A percentile compares a stretch with the other conserved stretches of the same genome.
Evolutionary conservation across 2,888 invertebrate species (phyloP).

Genomic region (Drosophila ustulata): DNA sequence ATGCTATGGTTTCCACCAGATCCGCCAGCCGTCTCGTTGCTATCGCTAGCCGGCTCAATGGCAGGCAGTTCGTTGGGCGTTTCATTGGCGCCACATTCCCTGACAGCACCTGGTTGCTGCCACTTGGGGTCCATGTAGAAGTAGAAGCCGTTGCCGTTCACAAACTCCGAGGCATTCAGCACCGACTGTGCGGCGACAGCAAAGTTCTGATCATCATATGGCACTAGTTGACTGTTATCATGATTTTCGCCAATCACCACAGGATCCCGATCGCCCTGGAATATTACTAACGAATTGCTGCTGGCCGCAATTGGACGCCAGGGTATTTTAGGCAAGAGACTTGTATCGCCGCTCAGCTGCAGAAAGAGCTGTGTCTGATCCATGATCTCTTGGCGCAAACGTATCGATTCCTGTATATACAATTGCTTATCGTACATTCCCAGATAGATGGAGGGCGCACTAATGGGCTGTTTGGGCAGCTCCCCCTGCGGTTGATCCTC

Average conservation of each 20-base stretch:
- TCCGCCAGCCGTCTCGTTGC: slow-evolving; percentile 35
- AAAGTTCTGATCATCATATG: slow-evolving; percentile 84
- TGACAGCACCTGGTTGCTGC: slow-evolving; percentile 30
- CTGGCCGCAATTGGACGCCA: slow-evolving; percentile 90
- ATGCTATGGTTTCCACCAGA: slow-evolving; percentile 57
- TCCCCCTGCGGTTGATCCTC: slow-evolving; percentile 78
- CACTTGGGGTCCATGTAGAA: slow-evolving; percentile 87
- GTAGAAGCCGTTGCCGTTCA: slow-evolving; percentile 93
- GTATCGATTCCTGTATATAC: slow-evolving; percentile 84
- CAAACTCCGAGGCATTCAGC: slow-evolving; percentile 90
- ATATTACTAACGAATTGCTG: slow-evolving; percentile 84
- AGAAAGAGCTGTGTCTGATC: slow-evolving; percentile 78
- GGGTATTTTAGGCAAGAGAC: slow-evolving; percentile 86
- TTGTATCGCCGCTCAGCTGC: slow-evolving; percentile 82
- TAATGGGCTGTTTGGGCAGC: slow-evolving; percentile 79
- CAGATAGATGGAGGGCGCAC: slow-evolving; percentile 90
- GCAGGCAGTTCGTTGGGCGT: slow-evolving; percentile 45
- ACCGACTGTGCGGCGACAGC: slow-evolving; percentile 90
- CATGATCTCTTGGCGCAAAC: slow-evolving; percentile 79
- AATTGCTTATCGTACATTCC: slow-evolving; percentile 94
- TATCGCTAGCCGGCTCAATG: slow-evolving; percentile 34
- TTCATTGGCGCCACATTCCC: slow-evolving; percentile 61
- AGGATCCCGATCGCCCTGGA: slow-evolving; percentile 49
- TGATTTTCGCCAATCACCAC: slow-evolving; percentile 37
- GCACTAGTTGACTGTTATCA: slow-evolving; percentile 70